Evolutionary conservation across 2,113 vertebrate species (phyloP).

Genomic region (Antigone vipio): DNA sequence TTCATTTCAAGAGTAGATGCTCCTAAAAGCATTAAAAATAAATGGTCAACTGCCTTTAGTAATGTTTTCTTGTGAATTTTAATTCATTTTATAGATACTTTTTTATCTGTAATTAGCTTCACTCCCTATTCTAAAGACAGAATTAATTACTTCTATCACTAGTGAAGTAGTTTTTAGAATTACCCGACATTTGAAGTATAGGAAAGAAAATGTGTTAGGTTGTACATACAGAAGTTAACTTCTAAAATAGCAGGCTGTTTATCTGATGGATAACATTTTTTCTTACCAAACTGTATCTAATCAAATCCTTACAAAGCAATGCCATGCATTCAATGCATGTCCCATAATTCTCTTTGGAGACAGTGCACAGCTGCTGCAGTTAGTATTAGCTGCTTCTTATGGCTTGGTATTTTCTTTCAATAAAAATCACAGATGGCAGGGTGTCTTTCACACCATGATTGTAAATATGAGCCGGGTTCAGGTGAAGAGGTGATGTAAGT

Average conservation of each 20-base stretch:
- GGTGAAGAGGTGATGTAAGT: constrained; percentile 62
- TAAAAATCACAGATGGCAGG: constrained; percentile 75
- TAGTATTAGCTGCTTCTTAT: constrained; percentile 74
- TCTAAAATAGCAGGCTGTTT: constrained; percentile 29
- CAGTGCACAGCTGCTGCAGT: constrained; percentile 76
- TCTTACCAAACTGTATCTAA: constrained; percentile 64
- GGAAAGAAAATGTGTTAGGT: background rate
- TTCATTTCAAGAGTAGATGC: background rate
- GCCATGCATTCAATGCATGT: constrained; percentile 58
- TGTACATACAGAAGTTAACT: constrained; percentile 2
- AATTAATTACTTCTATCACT: constrained; percentile 25
- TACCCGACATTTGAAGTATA: background rate
- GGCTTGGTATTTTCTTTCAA: constrained; percentile 74
- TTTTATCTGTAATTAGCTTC: constrained; percentile 2
- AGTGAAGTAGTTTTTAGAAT: background rate
- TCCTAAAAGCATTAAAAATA: background rate
- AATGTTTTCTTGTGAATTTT: background rate
- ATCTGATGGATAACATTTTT: constrained; percentile 29
- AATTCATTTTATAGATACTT: background rate
- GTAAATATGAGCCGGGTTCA: constrained; percentile 61
- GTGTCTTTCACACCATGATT: constrained; percentile 55
- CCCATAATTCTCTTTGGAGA: constrained; percentile 77
- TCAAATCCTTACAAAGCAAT: constrained; percentile 66
- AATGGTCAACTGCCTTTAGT: background rate
- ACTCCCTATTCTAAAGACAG: background rate